Evolutionary conservation across 2,797 vertebrate genomes (phyloP), one percentile per base, ranked within the genome.

Genomic region (Eulemur albifrons): DNA sequence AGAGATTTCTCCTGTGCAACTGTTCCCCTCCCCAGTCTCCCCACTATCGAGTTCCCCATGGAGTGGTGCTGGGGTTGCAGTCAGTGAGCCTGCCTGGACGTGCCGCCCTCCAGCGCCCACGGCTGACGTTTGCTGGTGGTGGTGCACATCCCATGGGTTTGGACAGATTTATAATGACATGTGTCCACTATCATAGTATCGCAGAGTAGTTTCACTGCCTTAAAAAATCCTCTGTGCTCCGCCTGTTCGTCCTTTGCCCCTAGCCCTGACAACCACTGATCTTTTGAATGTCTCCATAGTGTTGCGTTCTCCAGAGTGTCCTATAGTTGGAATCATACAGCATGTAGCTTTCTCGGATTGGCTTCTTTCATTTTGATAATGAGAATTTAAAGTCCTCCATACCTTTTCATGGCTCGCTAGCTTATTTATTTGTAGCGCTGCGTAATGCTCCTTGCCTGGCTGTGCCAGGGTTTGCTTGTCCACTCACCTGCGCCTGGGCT

Each of bases 11-110:
- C 21, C 1, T 17, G 15, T 20, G 8, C 25, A 1, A 27, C 18
- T 2, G 32, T n/a, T n/a, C 20, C n/a, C 45, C 43, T 32, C n/a
- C 9, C 9, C 65, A 38, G 48, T 10, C 52, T 59, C 10, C 61
- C 30, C 23, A 6, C 18, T 3, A 0, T 48, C 18, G 0, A 10
- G 9, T 48, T 57, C 21, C 72, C 30, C 35, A 5, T 13, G 45
- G 38, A 4, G 76, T 12, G 17, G 48, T 21, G 48, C 73, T 20
- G 10, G 23, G 48, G 72, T 4, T 7, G 30, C 43, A 30, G 57
- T 13, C 17, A 11, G 15, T 35, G 40, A 75, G 20, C 72, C 72
- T 27, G 10, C 23, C 0, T 3, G 7, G 48, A 2, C 4, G 3
- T 21, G n/a, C 35, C 4, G 20, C 5, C 0, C 9, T 21, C 18